Evolutionary conservation across 2,113 vertebrate genomes (phyloP).

Genomic region (Suncus etruscus): DNA sequence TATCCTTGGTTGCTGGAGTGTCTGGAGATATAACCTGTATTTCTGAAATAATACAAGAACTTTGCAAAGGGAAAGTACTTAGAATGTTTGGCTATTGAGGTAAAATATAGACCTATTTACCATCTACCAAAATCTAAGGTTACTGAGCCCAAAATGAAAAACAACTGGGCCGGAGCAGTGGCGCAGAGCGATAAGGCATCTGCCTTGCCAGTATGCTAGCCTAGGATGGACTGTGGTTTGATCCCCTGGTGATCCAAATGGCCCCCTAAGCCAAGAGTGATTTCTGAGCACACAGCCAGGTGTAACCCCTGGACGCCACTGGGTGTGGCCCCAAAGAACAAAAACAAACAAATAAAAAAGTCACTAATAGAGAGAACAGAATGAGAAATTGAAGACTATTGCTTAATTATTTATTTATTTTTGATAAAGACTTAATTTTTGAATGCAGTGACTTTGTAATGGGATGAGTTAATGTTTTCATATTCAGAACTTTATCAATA

Average conservation of each 20-base stretch:
- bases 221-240: no score
- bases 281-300: no score
- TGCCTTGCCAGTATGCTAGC: no score
- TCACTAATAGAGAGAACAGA: background rate
- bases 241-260: no score
- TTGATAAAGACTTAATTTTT: background rate
- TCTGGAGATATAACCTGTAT: background rate
- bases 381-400: background rate
- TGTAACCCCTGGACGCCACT: no score
- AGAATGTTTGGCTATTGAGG: background rate
- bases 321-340: no score
- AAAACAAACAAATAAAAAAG: background rate
- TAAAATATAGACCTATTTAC: background rate
- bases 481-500: background rate
- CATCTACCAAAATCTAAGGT: background rate
- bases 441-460: background rate
- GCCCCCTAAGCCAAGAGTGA: no score
- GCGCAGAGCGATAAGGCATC: no score
- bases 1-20: background rate
- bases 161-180: no score
- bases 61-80: background rate
- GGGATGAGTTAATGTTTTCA: background rate
- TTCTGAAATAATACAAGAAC: background rate
- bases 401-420: slow-evolving; percentile 10
- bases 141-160: background rate